Conservation (phyloP, 2,888 invertebrate species). For the Melieria picta region DNA sequence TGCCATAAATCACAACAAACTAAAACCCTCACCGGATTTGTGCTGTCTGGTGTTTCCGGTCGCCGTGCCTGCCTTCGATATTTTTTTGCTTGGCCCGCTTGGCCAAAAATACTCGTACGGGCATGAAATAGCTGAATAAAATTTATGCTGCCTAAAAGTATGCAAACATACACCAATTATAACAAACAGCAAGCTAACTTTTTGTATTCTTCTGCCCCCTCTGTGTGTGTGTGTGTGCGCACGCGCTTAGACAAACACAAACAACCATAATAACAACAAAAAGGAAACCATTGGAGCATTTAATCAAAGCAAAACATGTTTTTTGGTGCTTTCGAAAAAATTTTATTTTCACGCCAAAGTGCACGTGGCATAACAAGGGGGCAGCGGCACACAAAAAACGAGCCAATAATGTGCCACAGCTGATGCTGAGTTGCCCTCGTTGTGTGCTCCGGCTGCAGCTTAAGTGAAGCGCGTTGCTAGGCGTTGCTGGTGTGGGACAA, state of each 20-base stretch:
- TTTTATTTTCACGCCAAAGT: constrained; percentile 46
- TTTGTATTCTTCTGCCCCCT: too few relatives aligned
- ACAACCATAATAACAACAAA: neutral
- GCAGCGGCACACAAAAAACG: constrained; percentile 38
- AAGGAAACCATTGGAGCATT: constrained; percentile 46
- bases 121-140: constrained; percentile 24
- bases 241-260: neutral
- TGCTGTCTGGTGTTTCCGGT: too few relatives aligned
- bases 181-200: constrained; percentile 27
- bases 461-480: too few relatives aligned
- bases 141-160: constrained; percentile 47
- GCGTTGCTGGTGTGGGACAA: too few relatives aligned
- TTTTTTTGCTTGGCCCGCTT: too few relatives aligned
- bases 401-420: constrained; percentile 50
- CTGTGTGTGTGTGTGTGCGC: neutral
- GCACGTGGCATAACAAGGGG: constrained; percentile 18
- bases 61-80: too few relatives aligned
- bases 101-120: neutral
- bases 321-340: neutral
- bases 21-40: constrained; percentile 18
- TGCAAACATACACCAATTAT: constrained; percentile 52
- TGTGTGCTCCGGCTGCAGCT: too few relatives aligned
- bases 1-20: constrained; percentile 21
- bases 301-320: constrained; percentile 42
- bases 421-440: constrained; percentile 17